Conservation (phyloP, 1,140 invertebrate species). For the Formica selysi region DNA sequence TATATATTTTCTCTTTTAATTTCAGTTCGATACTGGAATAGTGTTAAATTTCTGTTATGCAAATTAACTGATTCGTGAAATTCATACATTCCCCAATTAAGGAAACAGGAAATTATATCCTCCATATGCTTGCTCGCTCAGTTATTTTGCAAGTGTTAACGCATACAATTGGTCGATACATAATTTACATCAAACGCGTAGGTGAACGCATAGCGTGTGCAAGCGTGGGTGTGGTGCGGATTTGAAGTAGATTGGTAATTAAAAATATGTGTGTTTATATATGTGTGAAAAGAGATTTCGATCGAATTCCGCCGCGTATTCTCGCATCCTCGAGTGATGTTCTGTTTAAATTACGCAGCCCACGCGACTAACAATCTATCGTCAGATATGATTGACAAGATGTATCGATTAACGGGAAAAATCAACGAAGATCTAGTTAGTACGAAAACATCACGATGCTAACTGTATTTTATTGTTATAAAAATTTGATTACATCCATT, state of each 20-base stretch:
- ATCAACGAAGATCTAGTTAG: background rate
- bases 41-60: background rate
- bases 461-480: background rate
- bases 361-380: background rate
- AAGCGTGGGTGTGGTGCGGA: conserved; percentile 45
- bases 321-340: conserved; percentile 10
- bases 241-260: conserved; percentile 71
- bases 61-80: background rate
- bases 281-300: conserved; percentile 47
- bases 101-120: conserved; percentile 14
- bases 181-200: conserved; percentile 64
- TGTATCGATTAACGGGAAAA: background rate
- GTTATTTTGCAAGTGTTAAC: conserved; percentile 52
- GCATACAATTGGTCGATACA: conserved; percentile 47
- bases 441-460: background rate
- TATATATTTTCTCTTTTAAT: no score
- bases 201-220: background rate
- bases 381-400: background rate
- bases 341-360: conserved; percentile 9
- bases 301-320: background rate
- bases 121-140: background rate
- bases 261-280: conserved; percentile 48
- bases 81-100: background rate
- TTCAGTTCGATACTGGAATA: background rate
- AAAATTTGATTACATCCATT: background rate